These are phyloP conservation scores for Carollia perspicillata DNA, from an alignment of 2,113 vertebrate genomes.

Conservation along the genomic window DNA sequence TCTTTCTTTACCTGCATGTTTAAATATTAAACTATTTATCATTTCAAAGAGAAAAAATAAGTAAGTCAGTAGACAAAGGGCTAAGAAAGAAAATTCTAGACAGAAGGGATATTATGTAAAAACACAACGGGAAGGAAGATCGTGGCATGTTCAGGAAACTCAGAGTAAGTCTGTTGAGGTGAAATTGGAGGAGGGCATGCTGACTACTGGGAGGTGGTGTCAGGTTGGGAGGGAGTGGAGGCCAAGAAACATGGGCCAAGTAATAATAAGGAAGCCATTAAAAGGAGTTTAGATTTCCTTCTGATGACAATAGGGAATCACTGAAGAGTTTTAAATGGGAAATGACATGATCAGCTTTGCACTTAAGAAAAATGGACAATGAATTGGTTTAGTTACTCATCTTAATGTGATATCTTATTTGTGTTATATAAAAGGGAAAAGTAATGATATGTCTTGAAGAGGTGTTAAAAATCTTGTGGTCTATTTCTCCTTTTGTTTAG, in stretches of 20 bases:
- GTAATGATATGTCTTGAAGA: slow-evolving; percentile 51
- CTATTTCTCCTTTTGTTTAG: slow-evolving; percentile 55
- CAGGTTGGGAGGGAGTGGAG: background rate
- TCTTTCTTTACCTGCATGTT: background rate
- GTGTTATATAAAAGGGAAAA: slow-evolving; percentile 58
- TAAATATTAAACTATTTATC: background rate
- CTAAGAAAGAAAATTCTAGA: background rate
- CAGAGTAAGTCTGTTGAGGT: background rate
- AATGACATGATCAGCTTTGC: slow-evolving; percentile 64
- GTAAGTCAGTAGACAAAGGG: background rate
- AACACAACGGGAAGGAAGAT: background rate
- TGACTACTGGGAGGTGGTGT: background rate
- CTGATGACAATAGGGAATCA: slow-evolving; percentile 54
- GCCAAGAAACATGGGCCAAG: background rate
- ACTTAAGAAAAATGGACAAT: slow-evolving; percentile 48
- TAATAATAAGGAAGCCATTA: slow-evolving; percentile 21
- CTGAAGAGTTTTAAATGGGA: slow-evolving; percentile 59
- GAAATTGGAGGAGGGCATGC: background rate
- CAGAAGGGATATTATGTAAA: background rate
- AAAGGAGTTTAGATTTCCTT: slow-evolving; percentile 35
- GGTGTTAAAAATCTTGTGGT: slow-evolving; percentile 56
- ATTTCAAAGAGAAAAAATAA: slow-evolving; percentile 23
- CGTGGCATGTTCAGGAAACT: background rate
- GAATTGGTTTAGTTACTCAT: slow-evolving; percentile 63
- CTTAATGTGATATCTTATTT: slow-evolving; percentile 62